Evolutionary conservation across 2,888 invertebrate genomes (phyloP), one percentile per base, ranked within the genome.

Genomic region (Melinaea menophilus): DNA sequence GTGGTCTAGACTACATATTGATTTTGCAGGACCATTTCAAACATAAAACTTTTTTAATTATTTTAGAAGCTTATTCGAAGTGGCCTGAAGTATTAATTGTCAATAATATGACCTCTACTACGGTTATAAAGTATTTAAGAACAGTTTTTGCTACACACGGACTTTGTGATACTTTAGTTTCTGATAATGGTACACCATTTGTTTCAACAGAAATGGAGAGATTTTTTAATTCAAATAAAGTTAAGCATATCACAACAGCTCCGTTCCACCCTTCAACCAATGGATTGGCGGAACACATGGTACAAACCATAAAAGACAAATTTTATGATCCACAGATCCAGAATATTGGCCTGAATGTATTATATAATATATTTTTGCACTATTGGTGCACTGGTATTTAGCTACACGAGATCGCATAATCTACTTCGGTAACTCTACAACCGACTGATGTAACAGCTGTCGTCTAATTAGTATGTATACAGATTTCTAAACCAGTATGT

Each of bases 211-310:
- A 73, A 61, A 64, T 69, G 59, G 35, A 56, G 35, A 22, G 12
- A 22, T 64, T 61, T 33, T 54, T 64, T n/a, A 41, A 45, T 1
- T 37, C 59, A 5, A 69, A 68, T 63, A 67, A 65, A 11, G 72
- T 72, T 45, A 37, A 55, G 11, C 69, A 71, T 37, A n/a, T 71
- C 3, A 63, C 57, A 0, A 64, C 69, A 55, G 66, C 68, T 7
- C 72, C 71, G 5, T 69, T 69, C 48, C 70, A 70, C 41, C 71
- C 71, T 5, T 61, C 69, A 9, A 69, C 70, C 2, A 71, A 71
- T 48, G 71, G 72, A 0, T 59, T 66, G 12, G 67, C 66, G 3
- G 71, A 72, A 56, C 56, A 69, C 41, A 66, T 68, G 61, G 64
- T 70, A 2, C 70, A 72, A 46, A 71, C 70, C 0, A 56, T 69